A percentile compares a stretch with the other conserved stretches of the same genome.
phyloP scores from a whole-genome alignment of 2,888 invertebrate species.

The Dolichopus griseipennis region DNA sequence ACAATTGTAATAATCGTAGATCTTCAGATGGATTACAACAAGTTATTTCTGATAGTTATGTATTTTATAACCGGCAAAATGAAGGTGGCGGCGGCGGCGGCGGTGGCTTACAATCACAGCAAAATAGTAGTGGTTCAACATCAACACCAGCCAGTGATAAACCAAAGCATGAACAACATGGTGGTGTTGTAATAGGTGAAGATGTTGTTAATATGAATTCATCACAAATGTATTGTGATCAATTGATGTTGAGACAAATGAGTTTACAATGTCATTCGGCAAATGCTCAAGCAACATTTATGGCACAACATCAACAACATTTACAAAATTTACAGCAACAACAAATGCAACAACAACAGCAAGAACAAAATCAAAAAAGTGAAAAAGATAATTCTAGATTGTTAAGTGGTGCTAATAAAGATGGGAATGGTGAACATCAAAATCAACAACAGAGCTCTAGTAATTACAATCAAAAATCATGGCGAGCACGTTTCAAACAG shows the following conservation, averaged over 20 bases:
- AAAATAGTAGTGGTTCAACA: slow-evolving; percentile 21
- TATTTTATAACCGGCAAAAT: slow-evolving; percentile 41
- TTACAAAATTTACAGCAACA: neutral
- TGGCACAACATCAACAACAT: neutral
- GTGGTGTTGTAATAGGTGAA: slow-evolving; percentile 22
- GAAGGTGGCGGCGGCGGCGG: too few species aligned
- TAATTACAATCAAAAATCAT: slow-evolving; percentile 27
- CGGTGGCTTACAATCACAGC: slow-evolving; percentile 23
- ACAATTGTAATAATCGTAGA: slow-evolving; percentile 41
- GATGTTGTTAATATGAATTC: slow-evolving; percentile 27
- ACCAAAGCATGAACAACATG: slow-evolving; percentile 20
- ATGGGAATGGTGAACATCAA: slow-evolving; percentile 15
- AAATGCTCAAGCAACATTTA: too few species aligned
- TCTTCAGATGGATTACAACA: slow-evolving; percentile 42
- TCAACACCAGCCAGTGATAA: slow-evolving; percentile 10
- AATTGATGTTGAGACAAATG: slow-evolving; percentile 2
- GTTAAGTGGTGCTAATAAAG: slow-evolving; percentile 8
- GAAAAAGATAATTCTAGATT: neutral
- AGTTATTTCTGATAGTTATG: slow-evolving; percentile 43
- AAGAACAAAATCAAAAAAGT: neutral
- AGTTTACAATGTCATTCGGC: neutral
- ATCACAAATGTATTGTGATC: slow-evolving; percentile 6
- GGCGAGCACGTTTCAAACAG: slow-evolving; percentile 41
- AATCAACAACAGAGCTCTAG: slow-evolving; percentile 15
- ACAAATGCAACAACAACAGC: neutral